Evolutionary conservation across 2,113 vertebrate species (phyloP), one percentile per base, ranked within the genome.

Genomic region (Rhinoderma darwinii): DNA sequence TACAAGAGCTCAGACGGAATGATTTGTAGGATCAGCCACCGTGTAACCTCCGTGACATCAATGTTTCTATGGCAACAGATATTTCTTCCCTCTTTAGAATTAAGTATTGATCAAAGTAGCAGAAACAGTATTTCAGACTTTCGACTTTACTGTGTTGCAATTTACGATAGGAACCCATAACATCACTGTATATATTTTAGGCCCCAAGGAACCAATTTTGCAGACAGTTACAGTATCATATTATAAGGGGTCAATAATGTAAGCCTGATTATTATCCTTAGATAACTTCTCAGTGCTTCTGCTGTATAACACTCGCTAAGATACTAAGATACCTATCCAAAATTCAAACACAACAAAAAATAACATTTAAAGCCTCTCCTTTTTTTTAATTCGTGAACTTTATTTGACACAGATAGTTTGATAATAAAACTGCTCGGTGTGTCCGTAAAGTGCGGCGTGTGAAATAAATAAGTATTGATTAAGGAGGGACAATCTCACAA

Each of bases 181-280:
- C 95, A 95, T 93, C 94, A 94, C 95, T 94, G 93, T 94, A 94
- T 96, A 94, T 96, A 94, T 96, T 94, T 96, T 96, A 97, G 95
- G 95, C 97, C 96, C 97, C 96, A 95, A 96, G 97, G 96, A 98
- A 96, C 97, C 96, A 98, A 98, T 99, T 98, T 98, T 96, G 96
- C 90, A 94, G 96, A 96, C 94, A 92, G 94, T 96, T 96, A 97
- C 96, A 96, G 95, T 95, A 96, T 96, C 96, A 96, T 97, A 97
- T 97, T 96, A 96, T 95, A 95, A 95, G 94, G 95, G 96, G 97
- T 98, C 96, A 98, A 98, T 99, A 98, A 97, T 96, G 95, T 96
- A 96, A 97, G 97, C 96, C 95, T 96, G 95, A 97, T 97, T 96
- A 96, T 96, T 94, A 95, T 94, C 93, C 94, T 94, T 93, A 94